phyloP scores from a whole-genome alignment of 2,888 invertebrate genomes.

The Melanostoma mellinum region DNA sequence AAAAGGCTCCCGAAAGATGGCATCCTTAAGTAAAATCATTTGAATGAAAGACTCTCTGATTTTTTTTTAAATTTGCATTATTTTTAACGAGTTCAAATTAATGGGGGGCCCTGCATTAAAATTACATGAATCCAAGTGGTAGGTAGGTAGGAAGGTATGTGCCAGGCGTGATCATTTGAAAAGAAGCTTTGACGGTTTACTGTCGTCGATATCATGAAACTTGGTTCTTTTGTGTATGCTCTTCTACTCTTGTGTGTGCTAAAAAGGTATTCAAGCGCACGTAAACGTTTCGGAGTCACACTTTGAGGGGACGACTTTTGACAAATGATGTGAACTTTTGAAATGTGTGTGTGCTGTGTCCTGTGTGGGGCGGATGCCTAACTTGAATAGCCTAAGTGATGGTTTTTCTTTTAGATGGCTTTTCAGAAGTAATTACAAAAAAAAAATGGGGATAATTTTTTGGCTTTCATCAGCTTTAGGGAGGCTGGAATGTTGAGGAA shows the following conservation, averaged over 20 bases:
- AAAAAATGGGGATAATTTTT: too few species aligned
- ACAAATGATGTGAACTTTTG: constrained; percentile 48
- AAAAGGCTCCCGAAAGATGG: too few species aligned
- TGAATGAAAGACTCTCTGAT: background rate
- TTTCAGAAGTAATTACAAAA: too few species aligned
- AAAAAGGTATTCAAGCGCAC: constrained; percentile 54
- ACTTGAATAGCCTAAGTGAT: constrained; percentile 38
- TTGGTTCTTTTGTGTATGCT: constrained; percentile 1
- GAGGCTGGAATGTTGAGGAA: too few species aligned
- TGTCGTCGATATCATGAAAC: constrained; percentile 39
- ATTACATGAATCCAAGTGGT: constrained; percentile 14
- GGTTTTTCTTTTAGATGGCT: background rate
- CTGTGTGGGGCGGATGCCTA: constrained; percentile 36
- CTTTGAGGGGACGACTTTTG: constrained; percentile 37
- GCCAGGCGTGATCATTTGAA: background rate
- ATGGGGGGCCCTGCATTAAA: constrained; percentile 29
- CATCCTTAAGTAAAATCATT: too few species aligned
- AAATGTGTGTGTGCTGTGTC: too few species aligned
- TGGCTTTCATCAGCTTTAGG: too few species aligned
- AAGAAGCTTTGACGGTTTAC: constrained; percentile 54
- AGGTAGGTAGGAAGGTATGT: background rate
- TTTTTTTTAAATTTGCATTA: constrained; percentile 19
- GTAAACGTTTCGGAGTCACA: constrained; percentile 15
- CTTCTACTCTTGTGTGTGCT: constrained; percentile 9
- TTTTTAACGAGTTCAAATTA: constrained; percentile 21